A percentile compares a stretch with the other conserved stretches of the same genome.
These are phyloP conservation scores for Seladonia tumulorum DNA, from an alignment of 2,888 invertebrate genomes.

Conservation along the genomic window DNA sequence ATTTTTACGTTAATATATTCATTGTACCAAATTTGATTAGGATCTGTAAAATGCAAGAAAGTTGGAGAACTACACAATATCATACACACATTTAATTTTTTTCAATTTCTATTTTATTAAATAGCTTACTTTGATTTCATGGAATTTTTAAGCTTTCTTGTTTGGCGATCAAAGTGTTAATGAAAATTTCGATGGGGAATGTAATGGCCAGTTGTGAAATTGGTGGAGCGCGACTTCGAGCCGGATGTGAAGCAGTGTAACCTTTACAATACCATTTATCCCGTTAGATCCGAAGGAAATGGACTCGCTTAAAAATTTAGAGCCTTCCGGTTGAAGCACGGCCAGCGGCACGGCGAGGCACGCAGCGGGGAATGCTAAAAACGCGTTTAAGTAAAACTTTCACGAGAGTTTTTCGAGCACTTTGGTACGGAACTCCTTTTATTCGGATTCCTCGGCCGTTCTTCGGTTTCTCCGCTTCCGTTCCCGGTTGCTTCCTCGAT, in stretches of 20 bases:
- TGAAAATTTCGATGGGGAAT: neutral
- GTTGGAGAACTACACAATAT: too few relatives aligned
- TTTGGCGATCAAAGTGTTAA: too few relatives aligned
- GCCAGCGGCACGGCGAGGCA: conserved; percentile 24
- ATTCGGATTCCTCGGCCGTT: conserved; percentile 35
- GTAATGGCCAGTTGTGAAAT: neutral
- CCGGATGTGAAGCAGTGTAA: conserved; percentile 1
- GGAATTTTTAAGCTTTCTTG: too few relatives aligned
- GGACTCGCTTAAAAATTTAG: conserved; percentile 51
- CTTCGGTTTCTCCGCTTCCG: neutral
- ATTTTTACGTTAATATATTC: too few relatives aligned
- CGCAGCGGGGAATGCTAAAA: conserved; percentile 44
- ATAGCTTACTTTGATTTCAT: too few relatives aligned
- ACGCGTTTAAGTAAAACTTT: conserved; percentile 55
- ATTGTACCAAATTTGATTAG: too few relatives aligned
- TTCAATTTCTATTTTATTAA: too few relatives aligned
- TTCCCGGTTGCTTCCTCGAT: neutral
- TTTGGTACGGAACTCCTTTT: conserved; percentile 40
- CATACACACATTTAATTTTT: too few relatives aligned
- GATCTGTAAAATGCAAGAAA: too few relatives aligned
- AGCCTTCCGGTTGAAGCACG: conserved; percentile 20
- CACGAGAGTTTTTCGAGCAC: conserved; percentile 46
- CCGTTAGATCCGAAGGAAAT: conserved; percentile 24
- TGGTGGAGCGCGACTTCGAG: neutral
- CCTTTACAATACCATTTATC: conserved; percentile 3